These are phyloP conservation scores for Hydractinia echinata DNA, from an alignment of 30 jellyfish, hydroid and myxozoan genomes.

Conservation along the genomic window DNA sequence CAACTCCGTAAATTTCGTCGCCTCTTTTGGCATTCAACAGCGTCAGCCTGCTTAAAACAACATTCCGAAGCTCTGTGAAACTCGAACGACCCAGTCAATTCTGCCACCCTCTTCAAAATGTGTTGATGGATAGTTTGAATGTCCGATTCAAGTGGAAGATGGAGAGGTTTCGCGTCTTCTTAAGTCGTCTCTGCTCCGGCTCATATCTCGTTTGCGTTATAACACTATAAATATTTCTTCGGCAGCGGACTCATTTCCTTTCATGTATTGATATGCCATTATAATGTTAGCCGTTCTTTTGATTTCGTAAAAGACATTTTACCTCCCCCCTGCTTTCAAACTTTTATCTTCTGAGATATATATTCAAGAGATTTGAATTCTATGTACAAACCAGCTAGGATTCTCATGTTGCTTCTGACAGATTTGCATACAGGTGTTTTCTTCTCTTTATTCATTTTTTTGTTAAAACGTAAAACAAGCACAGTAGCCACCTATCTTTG, in stretches of 20 bases:
- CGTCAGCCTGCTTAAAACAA: slow-evolving; percentile 4
- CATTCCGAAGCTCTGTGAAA: background rate
- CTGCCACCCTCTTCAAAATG: background rate
- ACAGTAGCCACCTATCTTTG: too few species aligned
- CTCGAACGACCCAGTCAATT: slow-evolving; percentile 2
- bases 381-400: too few species aligned
- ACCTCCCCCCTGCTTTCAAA: too few species aligned
- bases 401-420: too few species aligned
- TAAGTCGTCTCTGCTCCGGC: background rate
- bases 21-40: slow-evolving; percentile 9
- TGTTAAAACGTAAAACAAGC: too few species aligned
- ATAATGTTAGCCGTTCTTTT: too few species aligned
- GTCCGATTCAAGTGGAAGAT: slow-evolving; percentile 1
- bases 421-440: too few species aligned
- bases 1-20: background rate
- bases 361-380: too few species aligned
- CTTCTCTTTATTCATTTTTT: too few species aligned
- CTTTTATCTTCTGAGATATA: too few species aligned
- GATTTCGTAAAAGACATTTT: too few species aligned
- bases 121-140: background rate
- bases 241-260: background rate
- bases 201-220: background rate
- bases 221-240: background rate
- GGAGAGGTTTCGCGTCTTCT: background rate
- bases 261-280: background rate